These are phyloP conservation scores for Serrognathus titanus DNA, from an alignment of 2,888 invertebrate species.

Conservation along the genomic window DNA sequence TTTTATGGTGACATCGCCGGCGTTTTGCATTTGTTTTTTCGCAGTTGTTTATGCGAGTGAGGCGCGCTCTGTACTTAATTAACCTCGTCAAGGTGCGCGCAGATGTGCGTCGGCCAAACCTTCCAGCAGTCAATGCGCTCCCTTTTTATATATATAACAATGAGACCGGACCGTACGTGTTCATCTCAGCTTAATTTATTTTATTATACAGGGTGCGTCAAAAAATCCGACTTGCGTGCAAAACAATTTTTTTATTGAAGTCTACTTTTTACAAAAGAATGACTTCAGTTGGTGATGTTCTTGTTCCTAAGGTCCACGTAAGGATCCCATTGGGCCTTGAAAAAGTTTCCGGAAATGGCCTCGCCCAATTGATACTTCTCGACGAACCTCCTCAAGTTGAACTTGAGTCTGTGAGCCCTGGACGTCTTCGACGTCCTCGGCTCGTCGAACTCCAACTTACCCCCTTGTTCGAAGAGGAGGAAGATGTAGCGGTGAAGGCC, in stretches of 20 bases:
- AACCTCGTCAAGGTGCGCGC: too few relatives aligned
- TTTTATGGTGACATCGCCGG: background rate
- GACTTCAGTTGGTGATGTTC: background rate
- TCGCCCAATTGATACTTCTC: conserved; percentile 57
- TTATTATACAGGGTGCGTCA: too few relatives aligned
- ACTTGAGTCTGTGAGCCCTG: conserved; percentile 39
- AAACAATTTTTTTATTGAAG: too few relatives aligned
- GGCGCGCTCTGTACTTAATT: too few relatives aligned
- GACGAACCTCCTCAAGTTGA: conserved; percentile 50
- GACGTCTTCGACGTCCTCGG: conserved; percentile 52
- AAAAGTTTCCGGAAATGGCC: conserved; percentile 62
- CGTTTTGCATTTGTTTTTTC: background rate
- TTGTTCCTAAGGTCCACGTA: conserved; percentile 46
- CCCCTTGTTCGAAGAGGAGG: conserved; percentile 61
- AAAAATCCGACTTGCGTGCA: too few relatives aligned
- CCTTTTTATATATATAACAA: too few relatives aligned
- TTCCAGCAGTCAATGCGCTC: too few relatives aligned
- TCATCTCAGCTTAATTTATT: too few relatives aligned
- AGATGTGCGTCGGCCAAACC: too few relatives aligned
- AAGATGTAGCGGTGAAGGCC: conserved; percentile 72
- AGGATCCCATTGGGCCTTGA: conserved; percentile 58
- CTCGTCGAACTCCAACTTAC: conserved; percentile 43
- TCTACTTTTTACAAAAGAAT: background rate
- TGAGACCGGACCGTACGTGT: too few relatives aligned
- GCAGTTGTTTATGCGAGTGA: too few relatives aligned